Conservation (phyloP, 1,140 invertebrate species). For the Rhizoglyphus robini region DNA sequence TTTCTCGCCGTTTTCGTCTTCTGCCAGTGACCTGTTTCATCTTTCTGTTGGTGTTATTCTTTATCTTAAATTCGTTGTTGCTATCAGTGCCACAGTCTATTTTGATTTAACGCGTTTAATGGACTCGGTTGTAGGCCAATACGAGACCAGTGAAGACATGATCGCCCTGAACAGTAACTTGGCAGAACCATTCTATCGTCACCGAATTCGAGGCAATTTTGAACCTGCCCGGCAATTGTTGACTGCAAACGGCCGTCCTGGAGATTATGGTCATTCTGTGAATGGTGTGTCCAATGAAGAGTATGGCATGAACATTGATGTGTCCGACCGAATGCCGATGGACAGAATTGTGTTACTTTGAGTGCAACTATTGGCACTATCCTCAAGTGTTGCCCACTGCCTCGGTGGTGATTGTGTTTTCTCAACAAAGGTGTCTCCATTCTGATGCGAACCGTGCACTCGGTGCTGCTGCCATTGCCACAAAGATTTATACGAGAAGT, state of each 20-base stretch:
- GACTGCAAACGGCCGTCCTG: not conserved
- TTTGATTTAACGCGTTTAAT: not conserved
- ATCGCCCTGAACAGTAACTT: not conserved
- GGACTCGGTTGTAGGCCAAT: not conserved
- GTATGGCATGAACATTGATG: constrained; percentile 94
- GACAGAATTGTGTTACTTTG: constrained; percentile 52
- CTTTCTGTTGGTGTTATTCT: not conserved
- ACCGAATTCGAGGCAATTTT: not conserved
- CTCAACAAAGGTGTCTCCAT: constrained; percentile 97
- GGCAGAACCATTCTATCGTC: not conserved
- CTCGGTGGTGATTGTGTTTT: constrained; percentile 95
- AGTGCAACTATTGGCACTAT: constrained; percentile 94
- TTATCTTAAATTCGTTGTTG: not conserved
- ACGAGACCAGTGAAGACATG: not conserved
- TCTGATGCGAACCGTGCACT: constrained; percentile 87
- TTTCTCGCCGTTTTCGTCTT: not conserved
- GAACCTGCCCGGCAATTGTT: not conserved
- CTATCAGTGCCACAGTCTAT: not conserved
- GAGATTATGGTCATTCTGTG: constrained; percentile 21
- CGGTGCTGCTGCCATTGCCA: constrained; percentile 81
- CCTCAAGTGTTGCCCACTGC: constrained; percentile 70
- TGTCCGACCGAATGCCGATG: constrained; percentile 77
- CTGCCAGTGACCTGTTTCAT: not conserved
- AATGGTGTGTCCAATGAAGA: constrained; percentile 36
- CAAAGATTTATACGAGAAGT: constrained; percentile 80